A percentile compares a stretch with the other conserved stretches of the same genome.
Evolutionary conservation across 2,113 vertebrate genomes (phyloP).

Genomic region (Oncorhynchus keta): DNA sequence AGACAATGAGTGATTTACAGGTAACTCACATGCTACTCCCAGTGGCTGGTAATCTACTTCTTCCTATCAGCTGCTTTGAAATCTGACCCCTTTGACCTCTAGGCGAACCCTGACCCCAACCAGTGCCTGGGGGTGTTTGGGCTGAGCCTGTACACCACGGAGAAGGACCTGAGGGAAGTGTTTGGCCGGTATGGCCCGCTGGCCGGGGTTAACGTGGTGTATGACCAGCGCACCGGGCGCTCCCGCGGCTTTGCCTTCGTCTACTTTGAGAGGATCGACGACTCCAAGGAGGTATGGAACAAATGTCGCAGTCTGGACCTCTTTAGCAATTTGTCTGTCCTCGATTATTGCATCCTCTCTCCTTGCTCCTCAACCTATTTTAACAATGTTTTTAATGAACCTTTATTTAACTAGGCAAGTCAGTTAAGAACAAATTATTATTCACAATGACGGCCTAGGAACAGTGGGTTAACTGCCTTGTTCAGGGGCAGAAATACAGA

Average conservation of each 20-base stretch:
- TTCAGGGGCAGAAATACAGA: no score
- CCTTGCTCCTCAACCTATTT: no score
- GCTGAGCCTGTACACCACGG: constrained; percentile 92
- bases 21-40: constrained; percentile 25
- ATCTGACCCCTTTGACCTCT: constrained; percentile 33
- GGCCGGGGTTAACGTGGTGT: constrained; percentile 90
- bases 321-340: no score
- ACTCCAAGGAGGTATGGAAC: constrained; percentile 88
- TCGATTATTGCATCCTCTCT: no score
- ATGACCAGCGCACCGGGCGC: constrained; percentile 90
- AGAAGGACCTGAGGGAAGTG: constrained; percentile 90
- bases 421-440: no score
- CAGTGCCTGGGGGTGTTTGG: constrained; percentile 93
- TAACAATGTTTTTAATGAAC: no score
- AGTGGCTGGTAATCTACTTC: constrained; percentile 6
- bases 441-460: no score
- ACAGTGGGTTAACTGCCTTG: no score
- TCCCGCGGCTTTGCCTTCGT: constrained; percentile 93
- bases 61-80: not conserved
- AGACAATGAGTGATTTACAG: not conserved
- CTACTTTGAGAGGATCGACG: constrained; percentile 90
- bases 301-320: not conserved
- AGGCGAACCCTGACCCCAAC: constrained; percentile 94
- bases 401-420: no score
- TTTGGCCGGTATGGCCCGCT: constrained; percentile 91